A percentile compares a stretch with the other conserved stretches of the same genome.
Evolutionary conservation across 1,140 invertebrate species (phyloP).

Genomic region (Drosophila hydei): DNA sequence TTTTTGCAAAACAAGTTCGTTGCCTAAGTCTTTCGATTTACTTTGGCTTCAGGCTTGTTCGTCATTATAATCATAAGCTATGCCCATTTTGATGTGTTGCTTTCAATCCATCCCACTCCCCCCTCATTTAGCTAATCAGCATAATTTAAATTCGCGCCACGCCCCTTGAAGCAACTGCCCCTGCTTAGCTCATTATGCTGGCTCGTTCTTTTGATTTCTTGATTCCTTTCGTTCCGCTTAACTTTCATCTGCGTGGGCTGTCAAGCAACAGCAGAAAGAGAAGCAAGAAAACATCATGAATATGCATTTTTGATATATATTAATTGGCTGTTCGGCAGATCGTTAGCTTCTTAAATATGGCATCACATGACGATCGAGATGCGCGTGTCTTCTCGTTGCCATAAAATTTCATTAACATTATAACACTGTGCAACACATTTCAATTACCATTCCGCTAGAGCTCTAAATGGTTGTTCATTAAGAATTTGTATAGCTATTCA

Average conservation of each 20-base stretch:
- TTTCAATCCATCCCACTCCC: not conserved
- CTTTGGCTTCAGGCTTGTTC: conserved; percentile 6
- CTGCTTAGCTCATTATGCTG: conserved; percentile 32
- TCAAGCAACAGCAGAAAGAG: not conserved
- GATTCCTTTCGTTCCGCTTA: conserved; percentile 18
- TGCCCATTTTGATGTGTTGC: conserved; percentile 50
- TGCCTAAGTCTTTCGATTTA: conserved; percentile 68
- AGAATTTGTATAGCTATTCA: not conserved
- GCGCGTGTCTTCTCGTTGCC: conserved; percentile 46
- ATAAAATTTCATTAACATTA: conserved; percentile 61
- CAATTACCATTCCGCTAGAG: conserved; percentile 4
- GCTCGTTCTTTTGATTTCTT: conserved; percentile 9
- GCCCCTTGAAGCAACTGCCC: conserved; percentile 41
- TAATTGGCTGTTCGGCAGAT: conserved; percentile 75
- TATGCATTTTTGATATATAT: conserved; percentile 64
- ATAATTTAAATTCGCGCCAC: conserved; percentile 71
- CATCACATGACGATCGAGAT: conserved; percentile 13
- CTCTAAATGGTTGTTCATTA: not conserved
- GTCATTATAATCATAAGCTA: conserved; percentile 33
- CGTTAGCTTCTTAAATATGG: conserved; percentile 70
- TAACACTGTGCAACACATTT: conserved; percentile 41
- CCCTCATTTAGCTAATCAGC: conserved; percentile 50
- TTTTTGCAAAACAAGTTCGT: conserved; percentile 61
- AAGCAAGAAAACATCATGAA: conserved; percentile 52
- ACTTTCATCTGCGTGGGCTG: conserved; percentile 26